Evolutionary conservation across 2,113 vertebrate species (phyloP).

Genomic region (Vombatus ursinus): DNA sequence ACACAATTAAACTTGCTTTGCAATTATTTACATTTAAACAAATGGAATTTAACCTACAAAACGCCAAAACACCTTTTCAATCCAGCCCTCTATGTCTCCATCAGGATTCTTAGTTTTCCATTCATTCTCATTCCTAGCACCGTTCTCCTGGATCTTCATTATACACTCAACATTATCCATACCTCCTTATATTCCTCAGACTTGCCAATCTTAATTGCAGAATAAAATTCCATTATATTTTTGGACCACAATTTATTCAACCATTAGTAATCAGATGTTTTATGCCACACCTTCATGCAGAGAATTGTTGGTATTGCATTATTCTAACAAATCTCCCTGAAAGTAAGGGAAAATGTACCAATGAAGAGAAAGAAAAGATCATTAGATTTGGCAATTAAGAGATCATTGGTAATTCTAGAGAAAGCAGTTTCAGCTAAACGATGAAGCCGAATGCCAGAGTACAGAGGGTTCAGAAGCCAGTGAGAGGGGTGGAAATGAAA

Average conservation of each 20-base stretch:
- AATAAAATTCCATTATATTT: background rate
- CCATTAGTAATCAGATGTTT: background rate
- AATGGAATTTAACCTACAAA: background rate
- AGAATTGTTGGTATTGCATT: background rate
- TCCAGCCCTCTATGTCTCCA: background rate
- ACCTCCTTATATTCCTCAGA: background rate
- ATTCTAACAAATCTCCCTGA: background rate
- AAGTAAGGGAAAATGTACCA: background rate
- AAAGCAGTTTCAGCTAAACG: background rate
- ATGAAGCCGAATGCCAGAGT: background rate
- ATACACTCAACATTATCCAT: background rate
- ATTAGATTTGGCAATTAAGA: background rate
- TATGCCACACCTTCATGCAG: background rate
- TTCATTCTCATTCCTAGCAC: background rate
- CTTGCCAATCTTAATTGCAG: background rate
- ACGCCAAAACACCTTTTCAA: background rate
- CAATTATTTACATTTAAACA: background rate
- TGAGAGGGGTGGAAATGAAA: background rate
- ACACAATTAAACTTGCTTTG: background rate
- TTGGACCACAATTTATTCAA: background rate
- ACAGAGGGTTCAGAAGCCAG: background rate
- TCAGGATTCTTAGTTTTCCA: background rate
- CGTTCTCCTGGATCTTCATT: background rate
- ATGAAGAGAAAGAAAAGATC: background rate
- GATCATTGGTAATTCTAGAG: background rate